Base-by-base conservation (phyloP, 2,113 vertebrate species). In the Varanus salvator region DNA sequence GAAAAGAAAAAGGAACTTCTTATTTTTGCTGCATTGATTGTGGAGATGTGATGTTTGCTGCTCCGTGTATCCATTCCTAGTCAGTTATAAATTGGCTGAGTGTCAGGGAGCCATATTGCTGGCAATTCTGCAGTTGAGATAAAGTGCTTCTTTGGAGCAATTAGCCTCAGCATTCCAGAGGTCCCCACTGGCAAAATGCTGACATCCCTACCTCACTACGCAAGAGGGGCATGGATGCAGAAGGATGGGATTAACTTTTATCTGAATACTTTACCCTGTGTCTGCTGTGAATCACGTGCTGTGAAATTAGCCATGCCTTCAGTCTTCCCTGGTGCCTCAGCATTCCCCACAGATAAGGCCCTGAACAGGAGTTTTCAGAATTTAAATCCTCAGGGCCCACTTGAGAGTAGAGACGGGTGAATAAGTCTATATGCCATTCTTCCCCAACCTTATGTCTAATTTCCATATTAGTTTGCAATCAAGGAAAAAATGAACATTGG, bases 21-120 rank as follows among this genome's bases (percentile, higher is more conserved):
- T 93, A 91, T 90, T 91, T 95, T 87, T 83, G 76, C n/a, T 75
- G 54, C 52, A 90, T 68, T 92, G 87, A 75, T 90, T 44, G 57
- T 72, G 87, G 82, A 44, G 81, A 71, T 83, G 38, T 83, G 5
- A 89, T 75, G 27, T 34, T 48, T 88, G 27, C 85, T 86, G 87
- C 85, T 89, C 84, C 85, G 38, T 19, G 85, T 80, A 72, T 92
- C 54, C 34, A 60, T 88, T 74, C 72, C 76, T 86, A 50, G 64
- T 80, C 75, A 31, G n/a, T 38, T 89, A 74, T 48, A 77, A 85
- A 89, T 85, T 78, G 34, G 31, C 31, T 74, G 78, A 38, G 72
- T 78, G 23, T 78, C 75, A 89, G 77, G 29, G 31, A 64, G 60
- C 52, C 23, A 27, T 84, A 27, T 89, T 84, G n/a, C 74, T 44